Base-by-base conservation (phyloP, 2,888 invertebrate genomes). In the Sphaerophoria rueppellii region DNA sequence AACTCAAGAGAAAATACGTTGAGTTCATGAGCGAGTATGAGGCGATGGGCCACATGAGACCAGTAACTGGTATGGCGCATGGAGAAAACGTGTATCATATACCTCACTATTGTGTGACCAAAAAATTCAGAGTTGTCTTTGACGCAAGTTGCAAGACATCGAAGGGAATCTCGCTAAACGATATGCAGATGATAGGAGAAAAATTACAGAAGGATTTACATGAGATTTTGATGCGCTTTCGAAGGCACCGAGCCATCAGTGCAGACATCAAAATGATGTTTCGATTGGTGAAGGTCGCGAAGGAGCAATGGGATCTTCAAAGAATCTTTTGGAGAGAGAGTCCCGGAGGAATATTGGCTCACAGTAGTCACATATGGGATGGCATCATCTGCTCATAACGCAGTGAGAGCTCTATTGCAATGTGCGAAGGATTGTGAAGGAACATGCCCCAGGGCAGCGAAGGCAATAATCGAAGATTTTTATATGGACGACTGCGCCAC, bases 31-130 rank as follows among this genome's bases (percentile, higher is more conserved):
- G 58, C 7, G 58, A 71, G 6, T 71, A 71, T 7, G 37, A 71
- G 5, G 16, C 14, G 16, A 4, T 14, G 1, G 69, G 61, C 3
- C 75, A 81, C 16, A 75, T 81, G 70, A 35, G 32, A 14, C 48
- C 5, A 24, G 70, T 54, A 0, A 61, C n/a, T 32, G 55, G n/a
- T 0, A 5, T 0, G 12, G 4, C 12, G 6, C 55, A 34, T 6
- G 11, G 37, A 1, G 16, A 58, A 32, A 4, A 40, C 3, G 57
- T 70, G 1, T 74, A 80, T n/a, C 63, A 80, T 35, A 73, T 74
- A n/a, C 74, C 74, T 4, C 80, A 80, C 63, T 69, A 80, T 54
- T 24, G 24, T 24, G 24, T 24, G 24, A 24, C 24, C 24, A 24
- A 24, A 24, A 24, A 24, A 24, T 24, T 24, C 2, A 24, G 24